phyloP scores from a whole-genome alignment of 2,113 vertebrate species.

The Naja naja region DNA sequence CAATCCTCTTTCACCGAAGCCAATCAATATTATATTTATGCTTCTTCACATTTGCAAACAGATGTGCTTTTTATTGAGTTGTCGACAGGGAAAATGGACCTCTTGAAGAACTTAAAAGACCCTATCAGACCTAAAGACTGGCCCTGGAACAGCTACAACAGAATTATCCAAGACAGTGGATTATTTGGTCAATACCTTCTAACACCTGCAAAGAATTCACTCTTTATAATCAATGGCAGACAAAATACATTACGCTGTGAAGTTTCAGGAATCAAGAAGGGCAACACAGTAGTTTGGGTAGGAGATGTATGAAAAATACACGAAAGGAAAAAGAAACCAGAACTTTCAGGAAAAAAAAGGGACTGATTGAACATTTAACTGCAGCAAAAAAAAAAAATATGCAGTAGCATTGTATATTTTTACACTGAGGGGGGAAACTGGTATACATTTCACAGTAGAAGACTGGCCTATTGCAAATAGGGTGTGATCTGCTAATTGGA shows the following conservation, averaged over 20 bases:
- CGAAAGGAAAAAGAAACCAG: neutral
- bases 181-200: constrained; percentile 92
- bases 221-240: constrained; percentile 88
- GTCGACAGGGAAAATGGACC: constrained; percentile 75
- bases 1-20: constrained; percentile 85
- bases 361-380: constrained; percentile 57
- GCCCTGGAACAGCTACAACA: constrained; percentile 83
- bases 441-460: constrained; percentile 74
- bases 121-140: constrained; percentile 72
- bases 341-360: constrained; percentile 44
- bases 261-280: constrained; percentile 85
- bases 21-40: constrained; percentile 82
- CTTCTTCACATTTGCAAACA: constrained; percentile 75
- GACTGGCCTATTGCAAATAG: constrained; percentile 74
- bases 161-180: constrained; percentile 86
- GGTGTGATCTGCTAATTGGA: constrained; percentile 65
- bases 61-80: constrained; percentile 87
- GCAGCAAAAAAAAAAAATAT: constrained; percentile 30
- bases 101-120: constrained; percentile 82
- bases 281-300: constrained; percentile 90
- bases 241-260: constrained; percentile 86
- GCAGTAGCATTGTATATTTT: constrained; percentile 76
- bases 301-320: constrained; percentile 87
- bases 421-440: constrained; percentile 67
- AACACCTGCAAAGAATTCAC: constrained; percentile 81